Conservation (phyloP, 2,888 invertebrate genomes). For the Liodrosophila aerea region DNA sequence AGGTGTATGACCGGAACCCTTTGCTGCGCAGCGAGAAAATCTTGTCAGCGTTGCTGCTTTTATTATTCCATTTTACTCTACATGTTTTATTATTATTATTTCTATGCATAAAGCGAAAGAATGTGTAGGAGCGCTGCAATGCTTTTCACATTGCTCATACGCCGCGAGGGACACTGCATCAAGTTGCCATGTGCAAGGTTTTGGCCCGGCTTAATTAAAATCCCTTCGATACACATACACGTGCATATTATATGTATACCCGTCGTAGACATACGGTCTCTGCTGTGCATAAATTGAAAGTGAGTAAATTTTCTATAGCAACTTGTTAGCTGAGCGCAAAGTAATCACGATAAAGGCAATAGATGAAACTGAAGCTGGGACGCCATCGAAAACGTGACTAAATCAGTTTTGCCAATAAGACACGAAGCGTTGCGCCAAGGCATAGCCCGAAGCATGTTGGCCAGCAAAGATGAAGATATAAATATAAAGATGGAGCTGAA, state of each 20-base stretch:
- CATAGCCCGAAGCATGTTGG: slow-evolving; percentile 37
- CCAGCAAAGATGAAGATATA: slow-evolving; percentile 67
- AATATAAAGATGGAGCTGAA: slow-evolving; percentile 34
- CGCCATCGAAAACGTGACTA: slow-evolving; percentile 70
- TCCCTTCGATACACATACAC: slow-evolving; percentile 20
- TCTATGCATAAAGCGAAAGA: slow-evolving; percentile 30
- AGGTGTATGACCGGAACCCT: slow-evolving; percentile 24
- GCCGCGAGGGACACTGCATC: slow-evolving; percentile 34
- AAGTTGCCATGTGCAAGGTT: slow-evolving; percentile 37
- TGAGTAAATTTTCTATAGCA: slow-evolving; percentile 47
- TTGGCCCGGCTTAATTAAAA: slow-evolving; percentile 53
- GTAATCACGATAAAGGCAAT: slow-evolving; percentile 56
- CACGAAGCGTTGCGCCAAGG: slow-evolving; percentile 49
- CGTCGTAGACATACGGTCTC: not conserved
- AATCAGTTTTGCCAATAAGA: slow-evolving; percentile 75
- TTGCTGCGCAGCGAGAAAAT: slow-evolving; percentile 14
- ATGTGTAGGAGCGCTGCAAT: slow-evolving; percentile 4
- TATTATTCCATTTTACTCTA: slow-evolving; percentile 7
- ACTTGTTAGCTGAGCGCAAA: slow-evolving; percentile 46
- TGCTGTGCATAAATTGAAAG: slow-evolving; percentile 28
- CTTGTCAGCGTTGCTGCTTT: slow-evolving; percentile 39
- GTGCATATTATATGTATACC: not conserved
- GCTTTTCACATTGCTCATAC: slow-evolving; percentile 35
- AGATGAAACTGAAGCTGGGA: slow-evolving; percentile 14
- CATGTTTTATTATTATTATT: slow-evolving; percentile 41